phyloP scores from a whole-genome alignment of 2,113 vertebrate genomes.

The Parus major region DNA sequence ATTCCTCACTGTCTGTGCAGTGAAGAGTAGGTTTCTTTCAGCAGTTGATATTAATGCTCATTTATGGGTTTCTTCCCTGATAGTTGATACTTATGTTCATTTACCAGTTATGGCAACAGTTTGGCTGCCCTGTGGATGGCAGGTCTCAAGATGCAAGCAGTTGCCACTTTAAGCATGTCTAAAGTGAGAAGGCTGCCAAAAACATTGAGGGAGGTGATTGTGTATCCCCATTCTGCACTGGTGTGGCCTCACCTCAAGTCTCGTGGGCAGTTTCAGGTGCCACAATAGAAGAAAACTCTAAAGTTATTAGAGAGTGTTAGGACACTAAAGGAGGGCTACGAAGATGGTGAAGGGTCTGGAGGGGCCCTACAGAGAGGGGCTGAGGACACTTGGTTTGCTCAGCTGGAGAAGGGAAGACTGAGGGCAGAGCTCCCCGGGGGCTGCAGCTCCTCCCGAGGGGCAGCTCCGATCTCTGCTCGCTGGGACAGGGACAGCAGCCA shows the following conservation, averaged over 20 bases:
- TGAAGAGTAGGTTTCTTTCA: not conserved
- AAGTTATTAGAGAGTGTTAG: not conserved
- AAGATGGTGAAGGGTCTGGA: not conserved
- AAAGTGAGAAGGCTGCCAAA: not conserved
- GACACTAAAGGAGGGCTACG: not conserved
- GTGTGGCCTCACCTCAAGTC: not conserved
- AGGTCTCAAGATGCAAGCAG: not conserved
- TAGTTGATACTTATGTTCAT: accelerated
- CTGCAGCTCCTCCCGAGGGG: not conserved
- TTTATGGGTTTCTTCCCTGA: not conserved
- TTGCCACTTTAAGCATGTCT: accelerated
- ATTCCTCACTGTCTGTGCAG: not conserved
- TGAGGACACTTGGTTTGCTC: not conserved
- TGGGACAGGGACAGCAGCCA: not conserved
- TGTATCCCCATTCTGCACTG: not conserved
- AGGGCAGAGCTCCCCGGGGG: not conserved
- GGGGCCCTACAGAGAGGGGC: accelerated
- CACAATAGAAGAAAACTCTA: not conserved
- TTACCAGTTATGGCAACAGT: too few relatives aligned
- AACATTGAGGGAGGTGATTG: not conserved
- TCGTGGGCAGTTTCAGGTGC: not conserved
- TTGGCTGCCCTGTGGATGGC: not conserved
- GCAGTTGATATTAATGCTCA: accelerated
- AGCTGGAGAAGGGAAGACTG: not conserved
- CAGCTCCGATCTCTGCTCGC: not conserved